These are phyloP conservation scores for Drosophila dunni DNA, from an alignment of 1,140 invertebrate genomes.

Conservation along the genomic window DNA sequence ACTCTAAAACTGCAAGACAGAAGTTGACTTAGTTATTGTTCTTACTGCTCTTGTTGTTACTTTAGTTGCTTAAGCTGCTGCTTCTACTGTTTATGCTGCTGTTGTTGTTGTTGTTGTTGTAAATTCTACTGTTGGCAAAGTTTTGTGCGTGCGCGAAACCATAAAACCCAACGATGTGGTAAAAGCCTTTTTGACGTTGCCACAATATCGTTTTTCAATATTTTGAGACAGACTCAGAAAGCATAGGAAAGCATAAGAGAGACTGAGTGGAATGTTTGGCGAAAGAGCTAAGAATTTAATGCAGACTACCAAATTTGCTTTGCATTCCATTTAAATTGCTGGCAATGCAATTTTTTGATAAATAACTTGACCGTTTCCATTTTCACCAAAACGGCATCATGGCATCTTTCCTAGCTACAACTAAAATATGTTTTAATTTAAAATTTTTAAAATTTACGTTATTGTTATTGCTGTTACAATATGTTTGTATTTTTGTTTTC, in stretches of 20 bases:
- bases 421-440: slow-evolving; percentile 64
- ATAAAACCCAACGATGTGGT: slow-evolving; percentile 81
- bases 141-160: slow-evolving; percentile 79
- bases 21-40: slow-evolving; percentile 34
- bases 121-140: slow-evolving; percentile 59
- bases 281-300: slow-evolving; percentile 18
- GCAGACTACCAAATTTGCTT: slow-evolving; percentile 7
- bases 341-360: slow-evolving; percentile 47
- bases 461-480: slow-evolving; percentile 28
- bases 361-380: slow-evolving; percentile 51
- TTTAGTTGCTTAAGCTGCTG: slow-evolving; percentile 37
- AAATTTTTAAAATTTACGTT: slow-evolving; percentile 64
- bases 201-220: slow-evolving; percentile 80
- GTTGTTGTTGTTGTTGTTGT: slow-evolving; percentile 37
- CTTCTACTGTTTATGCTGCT: slow-evolving; percentile 31
- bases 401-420: slow-evolving; percentile 45
- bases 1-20: slow-evolving; percentile 47
- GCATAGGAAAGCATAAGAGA: not conserved
- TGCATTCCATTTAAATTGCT: slow-evolving; percentile 59
- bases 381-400: too few species aligned
- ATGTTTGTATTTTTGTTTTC: not conserved
- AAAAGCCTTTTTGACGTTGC: slow-evolving; percentile 68
- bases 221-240: slow-evolving; percentile 36
- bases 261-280: not conserved
- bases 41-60: slow-evolving; percentile 30